Evolutionary conservation across 2,888 invertebrate genomes (phyloP).

Genomic region (Unio pictorum): DNA sequence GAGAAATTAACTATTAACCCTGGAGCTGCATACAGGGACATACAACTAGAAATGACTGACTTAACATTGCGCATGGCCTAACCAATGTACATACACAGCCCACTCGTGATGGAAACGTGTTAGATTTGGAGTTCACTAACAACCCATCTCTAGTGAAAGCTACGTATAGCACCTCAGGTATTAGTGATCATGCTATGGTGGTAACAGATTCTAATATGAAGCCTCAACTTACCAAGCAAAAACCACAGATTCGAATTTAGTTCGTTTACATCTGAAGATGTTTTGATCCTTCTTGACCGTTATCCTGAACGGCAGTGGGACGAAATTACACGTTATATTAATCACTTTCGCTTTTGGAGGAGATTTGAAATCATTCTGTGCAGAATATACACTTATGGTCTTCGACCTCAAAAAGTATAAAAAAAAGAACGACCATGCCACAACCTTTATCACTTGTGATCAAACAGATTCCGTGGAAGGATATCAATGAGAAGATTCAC

Average conservation of each 20-base stretch:
- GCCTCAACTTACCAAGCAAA: conserved; percentile 10
- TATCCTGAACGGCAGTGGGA: too few relatives aligned
- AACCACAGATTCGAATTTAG: background rate
- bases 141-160: conserved; percentile 24
- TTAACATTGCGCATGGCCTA: conserved; percentile 10
- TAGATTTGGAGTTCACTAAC: conserved; percentile 24
- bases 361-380: too few relatives aligned
- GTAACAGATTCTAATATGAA: conserved; percentile 15
- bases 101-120: conserved; percentile 15
- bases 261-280: too few relatives aligned
- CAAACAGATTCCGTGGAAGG: too few relatives aligned
- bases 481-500: too few relatives aligned
- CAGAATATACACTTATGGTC: too few relatives aligned
- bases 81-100: conserved; percentile 22
- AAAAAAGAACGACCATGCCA: too few relatives aligned
- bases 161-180: conserved; percentile 15
- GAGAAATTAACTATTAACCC: conserved; percentile 1
- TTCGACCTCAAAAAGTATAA: too few relatives aligned
- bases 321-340: too few relatives aligned
- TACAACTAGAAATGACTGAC: conserved; percentile 22
- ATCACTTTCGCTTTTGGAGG: too few relatives aligned
- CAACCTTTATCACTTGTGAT: too few relatives aligned
- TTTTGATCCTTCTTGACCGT: too few relatives aligned
- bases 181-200: conserved; percentile 22
- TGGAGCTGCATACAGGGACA: conserved; percentile 12